Conservation (phyloP, 2,113 vertebrate species). For the Hypomesus transpacificus region DNA sequence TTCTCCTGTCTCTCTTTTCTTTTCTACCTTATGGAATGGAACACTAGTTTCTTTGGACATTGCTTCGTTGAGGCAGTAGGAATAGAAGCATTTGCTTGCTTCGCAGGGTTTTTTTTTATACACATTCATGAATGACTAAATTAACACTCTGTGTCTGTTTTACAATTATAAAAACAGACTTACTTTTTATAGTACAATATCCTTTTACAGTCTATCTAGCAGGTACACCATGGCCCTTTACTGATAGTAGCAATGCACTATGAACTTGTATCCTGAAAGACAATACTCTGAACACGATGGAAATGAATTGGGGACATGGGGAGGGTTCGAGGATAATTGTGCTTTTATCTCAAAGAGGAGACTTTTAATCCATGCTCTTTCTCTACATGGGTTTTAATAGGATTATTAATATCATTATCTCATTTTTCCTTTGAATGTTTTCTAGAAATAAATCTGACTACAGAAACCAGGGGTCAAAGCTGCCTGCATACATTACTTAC, state of each 20-base stretch:
- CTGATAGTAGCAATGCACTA: neutral
- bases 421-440: slow-evolving; percentile 25
- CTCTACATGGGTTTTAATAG: slow-evolving; percentile 41
- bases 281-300: slow-evolving; percentile 6
- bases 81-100: too few species aligned
- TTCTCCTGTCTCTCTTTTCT: slow-evolving; percentile 25
- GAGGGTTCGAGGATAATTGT: slow-evolving; percentile 36
- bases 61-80: neutral
- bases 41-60: neutral
- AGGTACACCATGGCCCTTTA: neutral
- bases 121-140: too few species aligned
- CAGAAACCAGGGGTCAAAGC: slow-evolving; percentile 26
- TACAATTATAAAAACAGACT: too few species aligned
- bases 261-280: too few species aligned
- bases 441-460: slow-evolving; percentile 17
- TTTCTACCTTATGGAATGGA: slow-evolving; percentile 2
- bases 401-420: slow-evolving; percentile 52
- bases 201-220: too few species aligned
- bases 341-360: slow-evolving; percentile 50
- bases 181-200: too few species aligned
- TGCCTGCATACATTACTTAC: slow-evolving; percentile 8
- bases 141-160: too few species aligned
- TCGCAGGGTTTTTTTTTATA: too few species aligned
- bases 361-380: slow-evolving; percentile 47
- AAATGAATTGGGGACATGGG: slow-evolving; percentile 12